Conservation (phyloP, 2,797 vertebrate species). For the Lacerta viridis region DNA sequence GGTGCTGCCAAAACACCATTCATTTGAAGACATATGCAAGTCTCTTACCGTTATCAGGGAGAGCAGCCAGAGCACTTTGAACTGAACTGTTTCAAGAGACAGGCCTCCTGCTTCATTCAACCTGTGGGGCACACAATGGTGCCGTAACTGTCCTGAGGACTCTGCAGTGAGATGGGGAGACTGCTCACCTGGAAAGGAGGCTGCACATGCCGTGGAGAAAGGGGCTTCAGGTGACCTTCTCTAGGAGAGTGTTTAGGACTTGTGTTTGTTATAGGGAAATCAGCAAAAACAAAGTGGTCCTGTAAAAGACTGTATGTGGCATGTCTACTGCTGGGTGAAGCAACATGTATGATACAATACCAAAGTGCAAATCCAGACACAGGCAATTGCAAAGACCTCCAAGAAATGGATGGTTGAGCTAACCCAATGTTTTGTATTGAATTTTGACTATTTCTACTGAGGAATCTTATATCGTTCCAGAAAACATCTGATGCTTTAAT, state of each 20-base stretch:
- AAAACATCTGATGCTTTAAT: conserved; percentile 7
- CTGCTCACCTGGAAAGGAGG: background rate
- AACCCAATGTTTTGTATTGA: background rate
- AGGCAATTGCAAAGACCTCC: background rate
- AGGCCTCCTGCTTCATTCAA: background rate
- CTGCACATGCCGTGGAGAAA: background rate
- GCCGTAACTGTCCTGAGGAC: background rate
- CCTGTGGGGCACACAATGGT: background rate
- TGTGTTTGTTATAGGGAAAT: background rate
- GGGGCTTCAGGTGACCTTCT: background rate
- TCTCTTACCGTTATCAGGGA: background rate
- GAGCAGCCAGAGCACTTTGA: background rate
- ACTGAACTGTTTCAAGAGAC: background rate
- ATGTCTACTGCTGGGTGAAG: background rate
- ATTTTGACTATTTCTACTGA: background rate
- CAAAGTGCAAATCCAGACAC: background rate
- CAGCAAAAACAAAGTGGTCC: background rate
- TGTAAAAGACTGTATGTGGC: background rate
- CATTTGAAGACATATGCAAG: background rate
- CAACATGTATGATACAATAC: background rate
- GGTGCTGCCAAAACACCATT: background rate
- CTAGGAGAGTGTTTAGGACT: background rate
- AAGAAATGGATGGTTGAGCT: background rate
- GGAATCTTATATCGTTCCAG: conserved; percentile 9
- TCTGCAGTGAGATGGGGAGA: background rate